Percentiles rank a stretch among this genome's conserved stretches.
These are phyloP conservation scores for Ceratina japonica DNA, from an alignment of 1,140 invertebrate genomes.

Conservation along the genomic window DNA sequence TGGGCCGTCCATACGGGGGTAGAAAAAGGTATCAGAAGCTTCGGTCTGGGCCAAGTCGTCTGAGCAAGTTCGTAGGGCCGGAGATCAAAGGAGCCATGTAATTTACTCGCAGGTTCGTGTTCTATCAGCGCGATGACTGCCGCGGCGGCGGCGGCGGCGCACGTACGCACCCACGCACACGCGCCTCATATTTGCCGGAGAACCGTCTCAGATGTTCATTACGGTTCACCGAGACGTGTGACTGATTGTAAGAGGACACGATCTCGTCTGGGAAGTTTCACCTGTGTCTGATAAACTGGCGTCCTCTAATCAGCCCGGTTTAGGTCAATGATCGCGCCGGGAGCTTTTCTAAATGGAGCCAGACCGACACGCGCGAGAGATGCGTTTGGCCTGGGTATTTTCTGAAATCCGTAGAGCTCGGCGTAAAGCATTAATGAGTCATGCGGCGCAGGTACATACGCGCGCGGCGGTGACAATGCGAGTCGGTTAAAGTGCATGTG, in stretches of 20 bases:
- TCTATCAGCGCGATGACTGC: neutral
- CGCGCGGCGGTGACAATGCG: no score
- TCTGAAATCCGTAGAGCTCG: no score
- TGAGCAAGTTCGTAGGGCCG: conserved; percentile 40
- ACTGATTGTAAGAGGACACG: no score
- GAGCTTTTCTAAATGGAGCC: no score
- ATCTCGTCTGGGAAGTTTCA: neutral
- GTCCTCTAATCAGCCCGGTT: no score
- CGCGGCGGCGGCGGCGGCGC: neutral
- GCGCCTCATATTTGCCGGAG: neutral
- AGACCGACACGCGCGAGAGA: no score
- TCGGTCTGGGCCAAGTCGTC: conserved; percentile 35
- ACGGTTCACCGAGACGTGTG: neutral
- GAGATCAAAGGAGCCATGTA: conserved; percentile 58
- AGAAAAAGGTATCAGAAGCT: conserved; percentile 60
- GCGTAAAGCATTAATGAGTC: no score
- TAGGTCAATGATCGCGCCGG: no score
- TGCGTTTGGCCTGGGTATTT: no score
- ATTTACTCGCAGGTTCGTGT: conserved; percentile 45
- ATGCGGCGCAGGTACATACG: no score
- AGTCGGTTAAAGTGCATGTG: neutral
- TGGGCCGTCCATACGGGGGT: no score
- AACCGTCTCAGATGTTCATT: neutral
- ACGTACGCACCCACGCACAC: no score
- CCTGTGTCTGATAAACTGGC: neutral